A percentile compares a stretch with the other conserved stretches of the same genome.
phyloP scores from a whole-genome alignment of 1,140 invertebrate species.

The Achatina immaculata region DNA sequence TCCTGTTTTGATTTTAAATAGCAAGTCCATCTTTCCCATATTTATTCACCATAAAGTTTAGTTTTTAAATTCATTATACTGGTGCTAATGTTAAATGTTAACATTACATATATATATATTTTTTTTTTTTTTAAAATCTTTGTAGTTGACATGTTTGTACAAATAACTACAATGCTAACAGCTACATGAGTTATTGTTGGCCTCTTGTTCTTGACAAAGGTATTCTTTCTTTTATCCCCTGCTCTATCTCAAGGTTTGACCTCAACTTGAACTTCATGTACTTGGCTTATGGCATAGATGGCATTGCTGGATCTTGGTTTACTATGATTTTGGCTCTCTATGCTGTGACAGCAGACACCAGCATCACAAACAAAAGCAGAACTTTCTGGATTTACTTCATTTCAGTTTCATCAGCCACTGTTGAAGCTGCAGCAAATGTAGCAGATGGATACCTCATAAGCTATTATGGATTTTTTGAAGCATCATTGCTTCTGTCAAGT shows the following conservation, averaged over 20 bases:
- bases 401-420: background rate
- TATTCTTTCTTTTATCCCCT: background rate
- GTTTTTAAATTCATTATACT: too few species aligned
- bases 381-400: slow-evolving; percentile 28
- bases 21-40: too few species aligned
- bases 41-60: too few species aligned
- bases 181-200: background rate
- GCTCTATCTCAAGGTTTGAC: slow-evolving; percentile 11
- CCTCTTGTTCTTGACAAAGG: background rate
- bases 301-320: slow-evolving; percentile 35
- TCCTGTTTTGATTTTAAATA: too few species aligned
- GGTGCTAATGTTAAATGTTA: too few species aligned
- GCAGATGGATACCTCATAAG: slow-evolving; percentile 6
- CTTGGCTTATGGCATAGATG: slow-evolving; percentile 33
- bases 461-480: background rate
- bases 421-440: background rate
- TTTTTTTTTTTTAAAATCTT: too few species aligned
- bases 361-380: background rate
- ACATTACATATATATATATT: too few species aligned
- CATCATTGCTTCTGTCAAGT: background rate
- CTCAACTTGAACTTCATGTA: slow-evolving; percentile 34
- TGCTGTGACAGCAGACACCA: slow-evolving; percentile 38
- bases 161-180: too few species aligned
- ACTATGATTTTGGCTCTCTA: slow-evolving; percentile 7
- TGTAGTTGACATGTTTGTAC: too few species aligned